Evolutionary conservation across 1,140 invertebrate genomes (phyloP), one percentile per base, ranked within the genome.

Genomic region (Drosophila punjabiensis): DNA sequence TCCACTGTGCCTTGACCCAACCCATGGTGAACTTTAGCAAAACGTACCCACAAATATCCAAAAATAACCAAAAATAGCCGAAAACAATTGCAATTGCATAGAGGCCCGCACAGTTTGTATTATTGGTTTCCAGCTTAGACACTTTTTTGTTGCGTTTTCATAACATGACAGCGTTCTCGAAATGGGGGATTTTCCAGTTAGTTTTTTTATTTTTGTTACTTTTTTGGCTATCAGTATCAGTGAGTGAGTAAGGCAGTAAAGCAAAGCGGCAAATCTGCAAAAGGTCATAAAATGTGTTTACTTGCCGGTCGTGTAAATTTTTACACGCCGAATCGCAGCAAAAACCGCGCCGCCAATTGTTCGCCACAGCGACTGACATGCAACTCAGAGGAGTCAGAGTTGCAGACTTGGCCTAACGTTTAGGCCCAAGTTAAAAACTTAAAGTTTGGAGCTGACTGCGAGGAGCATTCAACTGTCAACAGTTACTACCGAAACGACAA

Each of bases 381-480:
- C 85, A 89, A 89, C 79, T 81, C 67, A 81, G 71, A 70, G 33
- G 62, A 52, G 37, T 8, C 50, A 32, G 28, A 18, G 43, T 45
- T 13, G 18, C 18, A 20, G 30, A 35, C 32, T 33, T 30, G 61
- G 67, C 24, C 14, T 13, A 24, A 32, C 47, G 24, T 48, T 35
- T 45, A 39, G 16, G 58, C 30, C n/a, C 32, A 33, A 58, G 50
- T 35, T 52, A 32, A 20, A 32, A 20, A 61, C 28, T 68, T 52
- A 41, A 48, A 69, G 43, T 53, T 59, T 61, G 70, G 55, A 39
- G 56, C 56, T 74, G 70, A 73, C 76, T 59, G 45, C 85, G 85
- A 90, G 86, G 82, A 90, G 85, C 85, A 89, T 89, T 89, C 85
- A 89, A 90, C 85, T 89, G 85, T 89, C 85, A 89, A 89, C 85